phyloP scores from a whole-genome alignment of 1,140 invertebrate genomes.

The Drosophila elegans region DNA sequence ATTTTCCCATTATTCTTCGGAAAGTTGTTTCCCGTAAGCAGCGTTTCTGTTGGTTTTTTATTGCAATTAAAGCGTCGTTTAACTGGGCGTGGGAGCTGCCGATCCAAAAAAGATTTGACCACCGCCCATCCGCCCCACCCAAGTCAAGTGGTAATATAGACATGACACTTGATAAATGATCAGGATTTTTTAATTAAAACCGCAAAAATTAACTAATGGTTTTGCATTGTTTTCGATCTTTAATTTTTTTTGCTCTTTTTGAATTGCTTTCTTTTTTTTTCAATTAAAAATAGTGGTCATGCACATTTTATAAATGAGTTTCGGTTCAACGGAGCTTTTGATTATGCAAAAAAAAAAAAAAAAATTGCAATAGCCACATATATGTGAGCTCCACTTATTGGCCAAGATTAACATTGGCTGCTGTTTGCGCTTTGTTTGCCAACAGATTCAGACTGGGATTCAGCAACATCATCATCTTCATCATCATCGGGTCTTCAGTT shows the following conservation, averaged over 20 bases:
- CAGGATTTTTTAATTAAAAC: constrained; percentile 63
- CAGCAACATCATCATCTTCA: constrained; percentile 32
- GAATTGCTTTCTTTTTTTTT: constrained; percentile 42
- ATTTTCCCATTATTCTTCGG: constrained; percentile 79
- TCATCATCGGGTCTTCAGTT: constrained; percentile 38
- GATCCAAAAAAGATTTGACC: constrained; percentile 17
- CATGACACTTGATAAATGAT: constrained; percentile 63
- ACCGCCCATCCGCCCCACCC: constrained; percentile 24
- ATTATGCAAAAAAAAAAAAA: constrained; percentile 56
- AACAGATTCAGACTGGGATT: constrained; percentile 23
- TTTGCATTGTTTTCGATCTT: constrained; percentile 33
- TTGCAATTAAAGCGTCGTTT: constrained; percentile 76
- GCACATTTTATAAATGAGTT: constrained; percentile 58
- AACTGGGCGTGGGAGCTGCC: constrained; percentile 71
- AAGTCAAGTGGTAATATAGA: constrained; percentile 42
- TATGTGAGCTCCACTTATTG: constrained; percentile 60
- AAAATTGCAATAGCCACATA: constrained; percentile 20
- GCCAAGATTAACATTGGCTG: constrained; percentile 42
- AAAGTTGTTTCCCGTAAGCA: constrained; percentile 37
- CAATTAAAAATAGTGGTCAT: constrained; percentile 68
- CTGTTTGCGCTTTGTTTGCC: constrained; percentile 49
- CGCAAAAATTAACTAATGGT: constrained; percentile 55
- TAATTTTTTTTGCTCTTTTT: neutral
- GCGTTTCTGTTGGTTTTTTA: constrained; percentile 54
- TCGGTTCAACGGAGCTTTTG: constrained; percentile 63